Evolutionary conservation across 1,140 invertebrate species (phyloP), one percentile per base, ranked within the genome.

Genomic region (Dendrolimus punctatus): DNA sequence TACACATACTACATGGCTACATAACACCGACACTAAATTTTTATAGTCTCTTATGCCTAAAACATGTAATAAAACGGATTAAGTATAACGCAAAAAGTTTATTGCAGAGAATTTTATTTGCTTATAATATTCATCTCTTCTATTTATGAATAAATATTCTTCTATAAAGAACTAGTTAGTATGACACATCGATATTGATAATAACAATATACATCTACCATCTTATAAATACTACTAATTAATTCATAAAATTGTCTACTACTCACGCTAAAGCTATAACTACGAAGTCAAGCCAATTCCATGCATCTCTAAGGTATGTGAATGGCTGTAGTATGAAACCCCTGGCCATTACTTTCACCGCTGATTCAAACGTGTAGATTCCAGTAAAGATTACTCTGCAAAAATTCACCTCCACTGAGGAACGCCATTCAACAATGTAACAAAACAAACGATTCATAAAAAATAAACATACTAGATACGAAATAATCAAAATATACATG

Each of bases 271-370:
- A 95, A 91, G 96, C 92, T 93, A 99, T 98, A 90, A 99, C 97
- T 93, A 98, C 93, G 94, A 99, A 99, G 94, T 99, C 98, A 91
- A 99, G 93, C 97, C 97, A 99, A 93, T 99, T 99, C 98, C 98
- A 99, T 92, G 97, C 96, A 94, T 99, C 98, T 93, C 98, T 95
- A 93, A 99, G 95, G 94, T 99, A 99, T 91, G 98, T 99, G 93
- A 98, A 99, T 90, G 93, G 93, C 92, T 97, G 94, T 89, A 99
- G 92, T 91, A 99, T 97, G 92, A 99, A 99, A 91, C 98, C 98
- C 92, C 98, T 93, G 87, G 97, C 97, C 93, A 98, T 95, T 90
- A 99, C 94, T 94, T 99, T 99, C 89, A 99, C 94, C 88, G 96
- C 93, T 87, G 96, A 97, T 93, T 99, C 98, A 91, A 98, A 95